A percentile compares a stretch with the other conserved stretches of the same genome.
Evolutionary conservation across 2,888 invertebrate species (phyloP).

Genomic region (Cactoblastis cactorum): DNA sequence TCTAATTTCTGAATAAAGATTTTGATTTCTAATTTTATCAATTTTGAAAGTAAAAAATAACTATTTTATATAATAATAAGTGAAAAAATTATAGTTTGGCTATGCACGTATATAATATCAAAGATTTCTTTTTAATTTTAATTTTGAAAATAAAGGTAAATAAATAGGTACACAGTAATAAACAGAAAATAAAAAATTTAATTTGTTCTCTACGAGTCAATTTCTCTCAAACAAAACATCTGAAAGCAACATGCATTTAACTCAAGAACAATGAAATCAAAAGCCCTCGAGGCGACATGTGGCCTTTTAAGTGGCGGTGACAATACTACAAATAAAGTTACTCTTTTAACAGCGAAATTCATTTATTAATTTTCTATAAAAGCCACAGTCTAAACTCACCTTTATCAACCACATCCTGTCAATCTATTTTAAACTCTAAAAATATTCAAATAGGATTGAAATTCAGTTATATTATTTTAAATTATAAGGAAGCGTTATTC

Average conservation of each 20-base stretch:
- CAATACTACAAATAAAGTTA: slow-evolving; percentile 76
- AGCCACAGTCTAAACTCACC: background rate
- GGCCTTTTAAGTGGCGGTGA: slow-evolving; percentile 76
- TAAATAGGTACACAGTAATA: too few species aligned
- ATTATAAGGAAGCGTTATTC: slow-evolving; percentile 24
- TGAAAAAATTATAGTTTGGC: too few species aligned
- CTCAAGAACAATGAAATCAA: slow-evolving; percentile 34
- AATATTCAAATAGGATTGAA: slow-evolving; percentile 14
- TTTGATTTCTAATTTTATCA: too few species aligned
- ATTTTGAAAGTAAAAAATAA: too few species aligned
- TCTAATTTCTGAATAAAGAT: too few species aligned
- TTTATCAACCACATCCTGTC: slow-evolving; percentile 12
- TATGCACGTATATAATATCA: too few species aligned
- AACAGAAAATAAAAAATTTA: background rate
- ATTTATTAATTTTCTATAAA: slow-evolving; percentile 47
- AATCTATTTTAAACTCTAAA: background rate
- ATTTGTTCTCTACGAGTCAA: background rate
- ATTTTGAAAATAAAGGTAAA: too few species aligned
- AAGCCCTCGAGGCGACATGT: slow-evolving; percentile 75
- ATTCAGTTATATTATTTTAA: slow-evolving; percentile 18
- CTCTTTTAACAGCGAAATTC: slow-evolving; percentile 65
- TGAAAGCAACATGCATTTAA: slow-evolving; percentile 11
- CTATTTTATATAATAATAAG: too few species aligned
- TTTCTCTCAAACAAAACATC: slow-evolving; percentile 12
- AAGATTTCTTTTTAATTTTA: too few species aligned